Evolutionary conservation across 37 sponge, comb jelly and placozoan species (phyloP), one percentile per base, ranked within the genome.

Genomic region (Ephydatia muelleri): DNA sequence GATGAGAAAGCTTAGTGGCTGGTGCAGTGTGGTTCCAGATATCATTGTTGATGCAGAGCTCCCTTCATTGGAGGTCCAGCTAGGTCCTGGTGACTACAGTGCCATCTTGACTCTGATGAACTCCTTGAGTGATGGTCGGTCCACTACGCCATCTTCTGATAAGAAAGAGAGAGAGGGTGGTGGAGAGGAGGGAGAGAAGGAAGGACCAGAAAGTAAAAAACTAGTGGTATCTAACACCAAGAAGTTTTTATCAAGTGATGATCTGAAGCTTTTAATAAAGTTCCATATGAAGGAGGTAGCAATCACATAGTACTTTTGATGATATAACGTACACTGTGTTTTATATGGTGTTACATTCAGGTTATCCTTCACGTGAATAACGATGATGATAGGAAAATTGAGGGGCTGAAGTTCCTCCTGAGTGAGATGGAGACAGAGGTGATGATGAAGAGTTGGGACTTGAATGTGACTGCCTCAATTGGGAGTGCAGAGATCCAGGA

Each of bases 351-450:
- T 75, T 81, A n/a, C n/a, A 47, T 47, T 26, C 49, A 90, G 90
- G 72, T 85, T 37, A 67, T 66, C 19, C 34, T 90, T 5, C 19
- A 39, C 21, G 85, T 90, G 65, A 81, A 72, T 90, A 82, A 84
- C 64, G 66, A 86, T 23, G 65, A 85, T 43, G 43, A 37, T 29
- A 21, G 35, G 9, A 86, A 85, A 28, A 76, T 38, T 37, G 80
- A 83, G 31, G 36, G 78, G 0, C 82, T 91, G 21, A 82, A 37
- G n/a, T 47, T 85, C 27, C 35, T 71, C 28, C 34, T 91, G 79
- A 30, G 37, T 39, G 35, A 73, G 26, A 38, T 91, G 29, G 25
- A 86, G 26, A 29, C 82, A 38, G 21, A 27, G 12, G 72, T 86
- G 12, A 27, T 72, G 36, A 71, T 77, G 74, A 29, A 57, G 26